Conservation (phyloP, 2,888 invertebrate genomes). For the Escarpia spicata region DNA sequence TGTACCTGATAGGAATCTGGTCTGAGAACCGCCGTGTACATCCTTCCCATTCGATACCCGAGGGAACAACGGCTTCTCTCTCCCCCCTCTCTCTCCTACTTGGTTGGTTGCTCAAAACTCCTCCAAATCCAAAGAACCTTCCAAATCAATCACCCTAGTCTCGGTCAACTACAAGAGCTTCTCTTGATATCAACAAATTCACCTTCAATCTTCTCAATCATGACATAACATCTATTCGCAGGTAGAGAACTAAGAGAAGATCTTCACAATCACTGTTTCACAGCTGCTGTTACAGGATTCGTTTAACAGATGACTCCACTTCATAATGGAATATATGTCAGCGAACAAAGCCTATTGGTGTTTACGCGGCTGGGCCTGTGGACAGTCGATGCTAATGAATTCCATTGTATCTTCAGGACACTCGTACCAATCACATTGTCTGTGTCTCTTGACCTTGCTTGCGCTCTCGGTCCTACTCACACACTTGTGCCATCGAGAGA, state of each 20-base stretch:
- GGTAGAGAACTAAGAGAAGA: not conserved
- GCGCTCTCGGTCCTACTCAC: not conserved
- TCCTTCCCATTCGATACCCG: not conserved
- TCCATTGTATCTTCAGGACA: slow-evolving; percentile 7
- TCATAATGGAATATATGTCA: not conserved
- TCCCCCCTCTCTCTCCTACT: not conserved
- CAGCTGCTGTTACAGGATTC: not conserved
- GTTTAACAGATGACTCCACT: not conserved
- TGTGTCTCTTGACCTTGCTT: not conserved
- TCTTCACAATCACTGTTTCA: not conserved
- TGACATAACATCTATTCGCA: not conserved
- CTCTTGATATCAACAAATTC: not conserved
- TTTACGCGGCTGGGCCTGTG: not conserved
- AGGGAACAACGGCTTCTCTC: not conserved
- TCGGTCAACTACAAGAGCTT: not conserved
- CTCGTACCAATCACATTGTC: not conserved
- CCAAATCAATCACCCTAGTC: too few relatives aligned
- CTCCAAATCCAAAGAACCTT: not conserved
- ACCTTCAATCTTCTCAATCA: not conserved
- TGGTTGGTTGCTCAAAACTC: not conserved
- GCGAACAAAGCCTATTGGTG: not conserved
- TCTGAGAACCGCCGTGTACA: not conserved
- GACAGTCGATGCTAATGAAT: not conserved
- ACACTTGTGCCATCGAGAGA: not conserved
- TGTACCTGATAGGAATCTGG: not conserved